A percentile compares a stretch with the other conserved stretches of the same genome.
Conservation (phyloP, 1,140 invertebrate genomes). For the Druon quercuslanigerum region DNA sequence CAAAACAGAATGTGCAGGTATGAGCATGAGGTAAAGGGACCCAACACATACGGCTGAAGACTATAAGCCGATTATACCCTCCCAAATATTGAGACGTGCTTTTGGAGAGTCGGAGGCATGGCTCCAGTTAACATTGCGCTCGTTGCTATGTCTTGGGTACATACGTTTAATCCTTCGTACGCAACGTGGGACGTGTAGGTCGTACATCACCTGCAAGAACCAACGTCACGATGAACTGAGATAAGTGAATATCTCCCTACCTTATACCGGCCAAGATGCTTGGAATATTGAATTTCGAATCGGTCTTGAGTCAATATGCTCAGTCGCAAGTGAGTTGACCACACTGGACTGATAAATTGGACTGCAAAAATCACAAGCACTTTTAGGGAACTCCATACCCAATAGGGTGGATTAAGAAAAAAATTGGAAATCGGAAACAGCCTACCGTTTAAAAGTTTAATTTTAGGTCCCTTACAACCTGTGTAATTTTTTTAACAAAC, state of each 20-base stretch:
- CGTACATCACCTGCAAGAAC: slow-evolving; percentile 24
- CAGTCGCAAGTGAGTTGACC: slow-evolving; percentile 3
- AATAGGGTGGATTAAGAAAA: no score
- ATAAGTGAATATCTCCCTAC: slow-evolving; percentile 27
- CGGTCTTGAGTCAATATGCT: not conserved
- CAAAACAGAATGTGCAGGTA: not conserved
- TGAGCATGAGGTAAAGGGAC: not conserved
- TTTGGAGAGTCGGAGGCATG: not conserved
- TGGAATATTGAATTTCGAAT: slow-evolving; percentile 16
- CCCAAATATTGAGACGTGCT: slow-evolving; percentile 20
- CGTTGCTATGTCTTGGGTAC: not conserved
- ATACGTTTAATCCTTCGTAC: slow-evolving; percentile 23
- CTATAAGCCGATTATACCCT: slow-evolving; percentile 27
- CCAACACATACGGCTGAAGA: slow-evolving; percentile 10
- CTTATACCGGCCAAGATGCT: not conserved
- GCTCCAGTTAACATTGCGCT: not conserved
- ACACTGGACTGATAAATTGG: not conserved
- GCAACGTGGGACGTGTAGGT: not conserved
- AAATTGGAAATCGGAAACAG: no score
- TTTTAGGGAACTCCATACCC: not conserved
- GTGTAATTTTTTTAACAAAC: no score
- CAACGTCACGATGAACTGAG: slow-evolving; percentile 16
- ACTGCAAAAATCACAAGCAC: not conserved
- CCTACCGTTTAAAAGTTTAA: no score
- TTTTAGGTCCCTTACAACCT: no score